phyloP scores from a whole-genome alignment of 2,888 invertebrate genomes.

The Dynastes hyllus region DNA sequence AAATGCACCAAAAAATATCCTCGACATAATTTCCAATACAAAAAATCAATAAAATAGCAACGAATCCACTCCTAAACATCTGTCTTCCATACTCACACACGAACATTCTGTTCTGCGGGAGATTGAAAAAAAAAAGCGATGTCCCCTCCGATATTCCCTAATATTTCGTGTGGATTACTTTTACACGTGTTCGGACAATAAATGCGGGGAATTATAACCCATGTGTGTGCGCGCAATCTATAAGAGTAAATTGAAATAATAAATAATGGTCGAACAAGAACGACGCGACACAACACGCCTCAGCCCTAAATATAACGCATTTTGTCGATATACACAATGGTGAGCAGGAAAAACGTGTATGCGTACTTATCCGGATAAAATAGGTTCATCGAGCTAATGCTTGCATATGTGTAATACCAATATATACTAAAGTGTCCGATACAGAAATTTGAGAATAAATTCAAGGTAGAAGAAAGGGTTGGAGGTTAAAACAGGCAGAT shows the following conservation, averaged over 20 bases:
- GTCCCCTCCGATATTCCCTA: conserved; percentile 33
- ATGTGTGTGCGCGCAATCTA: conserved; percentile 30
- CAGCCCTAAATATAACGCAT: no score
- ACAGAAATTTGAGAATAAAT: no score
- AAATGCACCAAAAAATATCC: neutral
- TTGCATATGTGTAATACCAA: no score
- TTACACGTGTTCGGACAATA: conserved; percentile 41
- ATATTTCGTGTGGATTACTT: conserved; percentile 5
- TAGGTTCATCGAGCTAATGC: no score
- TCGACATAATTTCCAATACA: neutral
- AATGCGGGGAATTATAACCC: conserved; percentile 45
- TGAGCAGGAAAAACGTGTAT: no score
- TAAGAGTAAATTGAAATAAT: conserved; percentile 42
- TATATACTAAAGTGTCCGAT: no score
- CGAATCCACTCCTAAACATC: conserved; percentile 8
- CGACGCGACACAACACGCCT: no score
- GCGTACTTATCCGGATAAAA: no score
- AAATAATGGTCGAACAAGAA: conserved; percentile 22
- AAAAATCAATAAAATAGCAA: conserved; percentile 1
- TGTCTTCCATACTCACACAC: neutral
- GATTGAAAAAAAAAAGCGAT: neutral
- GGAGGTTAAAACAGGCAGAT: no score
- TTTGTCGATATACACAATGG: no score
- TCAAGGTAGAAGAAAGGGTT: no score
- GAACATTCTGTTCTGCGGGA: neutral